Conservation (phyloP, 1,140 invertebrate genomes). For the Bactericera cockerelli region DNA sequence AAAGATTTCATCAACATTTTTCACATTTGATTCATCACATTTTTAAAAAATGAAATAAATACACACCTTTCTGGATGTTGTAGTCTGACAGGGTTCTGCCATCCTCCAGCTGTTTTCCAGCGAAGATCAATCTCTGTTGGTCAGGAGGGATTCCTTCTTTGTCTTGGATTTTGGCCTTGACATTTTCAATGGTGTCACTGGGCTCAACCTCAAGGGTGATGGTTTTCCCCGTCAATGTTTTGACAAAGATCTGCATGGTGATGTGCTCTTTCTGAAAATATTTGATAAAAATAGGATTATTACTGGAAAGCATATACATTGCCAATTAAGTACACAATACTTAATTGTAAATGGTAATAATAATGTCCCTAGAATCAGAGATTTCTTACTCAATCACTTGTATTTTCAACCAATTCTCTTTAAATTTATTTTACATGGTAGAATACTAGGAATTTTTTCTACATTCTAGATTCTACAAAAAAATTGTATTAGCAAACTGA, state of each 20-base stretch:
- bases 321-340: too few relatives aligned
- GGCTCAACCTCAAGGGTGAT: conserved; percentile 87
- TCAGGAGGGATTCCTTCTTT: conserved; percentile 46
- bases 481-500: too few relatives aligned
- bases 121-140: conserved; percentile 51
- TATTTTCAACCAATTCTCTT: too few relatives aligned
- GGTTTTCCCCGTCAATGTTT: conserved; percentile 86
- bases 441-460: too few relatives aligned
- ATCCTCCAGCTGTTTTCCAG: conserved; percentile 62
- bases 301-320: conserved; percentile 9
- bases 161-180: conserved; percentile 85
- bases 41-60: too few relatives aligned
- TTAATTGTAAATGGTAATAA: too few relatives aligned
- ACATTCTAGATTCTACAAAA: too few relatives aligned
- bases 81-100: conserved; percentile 38
- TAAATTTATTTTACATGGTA: too few relatives aligned
- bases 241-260: conserved; percentile 86
- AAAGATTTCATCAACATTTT: too few relatives aligned
- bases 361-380: too few relatives aligned
- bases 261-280: not conserved
- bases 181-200: conserved; percentile 87
- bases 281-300: not conserved
- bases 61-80: conserved; percentile 19
- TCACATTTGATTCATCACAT: too few relatives aligned
- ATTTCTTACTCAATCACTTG: too few relatives aligned